Percentiles rank a stretch among this genome's conserved stretches.
phyloP scores from a whole-genome alignment of 2,888 invertebrate genomes.

The Parnassius apollo region DNA sequence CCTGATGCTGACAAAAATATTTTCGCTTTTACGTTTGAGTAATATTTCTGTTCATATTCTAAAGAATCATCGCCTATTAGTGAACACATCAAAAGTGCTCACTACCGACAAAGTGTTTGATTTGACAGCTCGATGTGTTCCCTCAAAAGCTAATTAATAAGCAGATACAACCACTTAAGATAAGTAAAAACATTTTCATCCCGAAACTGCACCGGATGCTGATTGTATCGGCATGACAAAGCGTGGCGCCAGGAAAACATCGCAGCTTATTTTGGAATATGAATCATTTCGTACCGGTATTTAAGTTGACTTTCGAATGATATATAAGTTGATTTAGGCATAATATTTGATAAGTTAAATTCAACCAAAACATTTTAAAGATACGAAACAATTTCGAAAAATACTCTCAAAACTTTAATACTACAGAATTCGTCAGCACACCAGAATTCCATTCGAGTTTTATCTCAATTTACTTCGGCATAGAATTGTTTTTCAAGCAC shows the following conservation, averaged over 20 bases:
- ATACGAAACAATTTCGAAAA: conserved; percentile 43
- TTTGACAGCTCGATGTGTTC: conserved; percentile 76
- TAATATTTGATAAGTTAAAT: conserved; percentile 25
- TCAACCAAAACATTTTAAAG: conserved; percentile 24
- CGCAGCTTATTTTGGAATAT: conserved; percentile 28
- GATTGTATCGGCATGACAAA: conserved; percentile 79
- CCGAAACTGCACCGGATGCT: conserved; percentile 79
- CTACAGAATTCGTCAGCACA: conserved; percentile 61
- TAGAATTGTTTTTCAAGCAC: conserved; percentile 40
- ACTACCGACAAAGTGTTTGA: conserved; percentile 74
- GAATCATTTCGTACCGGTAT: conserved; percentile 28
- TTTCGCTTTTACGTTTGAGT: conserved; percentile 18
- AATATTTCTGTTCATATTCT: conserved; percentile 40
- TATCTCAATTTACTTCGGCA: conserved; percentile 1
- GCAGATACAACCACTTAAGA: conserved; percentile 81
- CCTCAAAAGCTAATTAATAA: conserved; percentile 77
- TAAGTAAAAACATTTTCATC: conserved; percentile 81
- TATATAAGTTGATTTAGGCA: conserved; percentile 12
- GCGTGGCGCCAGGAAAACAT: conserved; percentile 72
- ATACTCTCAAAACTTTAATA: conserved; percentile 41
- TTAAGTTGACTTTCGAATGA: conserved; percentile 35
- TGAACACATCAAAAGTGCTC: conserved; percentile 42
- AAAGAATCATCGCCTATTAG: conserved; percentile 72
- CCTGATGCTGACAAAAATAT: neutral
- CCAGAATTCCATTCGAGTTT: conserved; percentile 34